Conservation (phyloP, 2,888 invertebrate genomes). For the Petrolisthes manimaculis region DNA sequence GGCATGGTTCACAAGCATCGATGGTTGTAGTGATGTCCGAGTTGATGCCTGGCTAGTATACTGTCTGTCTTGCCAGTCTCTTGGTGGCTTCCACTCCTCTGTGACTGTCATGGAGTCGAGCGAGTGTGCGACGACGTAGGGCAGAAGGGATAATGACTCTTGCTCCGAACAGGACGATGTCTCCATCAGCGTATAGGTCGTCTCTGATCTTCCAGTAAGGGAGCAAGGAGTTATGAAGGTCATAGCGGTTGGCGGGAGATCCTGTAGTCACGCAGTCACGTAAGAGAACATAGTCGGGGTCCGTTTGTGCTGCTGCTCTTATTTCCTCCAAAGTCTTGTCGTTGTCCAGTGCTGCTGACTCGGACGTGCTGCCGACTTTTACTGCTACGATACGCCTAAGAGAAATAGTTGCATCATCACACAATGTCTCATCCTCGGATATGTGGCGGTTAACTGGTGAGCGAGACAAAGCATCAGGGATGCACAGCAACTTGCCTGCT, state of each 20-base stretch:
- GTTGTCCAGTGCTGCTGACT: too few species aligned
- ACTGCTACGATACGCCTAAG: neutral
- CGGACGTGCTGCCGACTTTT: too few species aligned
- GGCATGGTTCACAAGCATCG: constrained; percentile 13
- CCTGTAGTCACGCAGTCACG: neutral
- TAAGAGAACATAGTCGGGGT: neutral
- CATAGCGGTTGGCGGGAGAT: neutral
- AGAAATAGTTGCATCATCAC: neutral
- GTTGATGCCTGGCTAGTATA: constrained; percentile 16
- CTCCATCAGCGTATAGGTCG: constrained; percentile 2
- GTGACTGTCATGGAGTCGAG: neutral
- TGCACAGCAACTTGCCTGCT: neutral
- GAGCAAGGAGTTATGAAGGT: neutral
- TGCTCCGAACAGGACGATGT: constrained; percentile 10
- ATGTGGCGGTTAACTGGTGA: neutral
- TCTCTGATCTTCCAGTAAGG: constrained; percentile 21
- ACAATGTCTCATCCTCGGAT: neutral
- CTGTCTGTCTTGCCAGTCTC: neutral
- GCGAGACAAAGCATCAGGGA: constrained; percentile 27
- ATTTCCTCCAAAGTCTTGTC: neutral
- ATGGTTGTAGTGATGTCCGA: constrained; percentile 15
- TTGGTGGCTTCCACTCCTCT: constrained; percentile 19
- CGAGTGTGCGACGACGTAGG: neutral
- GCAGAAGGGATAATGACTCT: neutral
- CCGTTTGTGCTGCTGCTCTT: neutral